A percentile compares a stretch with the other conserved stretches of the same genome.
Evolutionary conservation across 2,113 vertebrate genomes (phyloP).

Genomic region (Xiphorhynchus elegans): DNA sequence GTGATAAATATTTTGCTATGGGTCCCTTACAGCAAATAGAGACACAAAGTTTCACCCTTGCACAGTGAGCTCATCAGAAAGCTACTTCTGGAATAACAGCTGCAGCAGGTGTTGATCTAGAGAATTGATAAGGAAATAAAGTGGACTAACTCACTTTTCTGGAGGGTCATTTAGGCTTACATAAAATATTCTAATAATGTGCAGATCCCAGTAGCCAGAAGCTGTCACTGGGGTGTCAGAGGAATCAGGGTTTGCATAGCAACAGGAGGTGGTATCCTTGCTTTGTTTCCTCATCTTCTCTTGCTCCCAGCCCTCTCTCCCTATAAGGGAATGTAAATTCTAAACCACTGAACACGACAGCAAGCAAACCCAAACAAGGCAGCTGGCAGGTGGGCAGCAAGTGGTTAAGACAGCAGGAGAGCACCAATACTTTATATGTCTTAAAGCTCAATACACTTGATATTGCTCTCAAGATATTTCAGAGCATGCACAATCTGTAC

Average conservation of each 20-base stretch:
- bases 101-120: constrained; percentile 29
- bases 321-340: constrained; percentile 18
- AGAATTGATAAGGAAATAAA: constrained; percentile 41
- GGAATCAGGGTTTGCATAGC: constrained; percentile 3
- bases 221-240: background rate
- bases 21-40: background rate
- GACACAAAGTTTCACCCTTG: background rate
- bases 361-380: background rate
- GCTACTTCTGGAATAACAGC: constrained; percentile 28
- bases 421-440: background rate
- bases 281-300: constrained; percentile 20
- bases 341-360: background rate
- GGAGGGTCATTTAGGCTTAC: constrained; percentile 26
- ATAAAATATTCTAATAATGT: constrained; percentile 23
- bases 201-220: background rate
- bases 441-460: background rate
- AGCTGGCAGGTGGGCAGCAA: constrained; percentile 9
- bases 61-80: constrained; percentile 6
- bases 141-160: constrained; percentile 18
- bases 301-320: background rate
- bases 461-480: background rate
- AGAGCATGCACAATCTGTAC: background rate
- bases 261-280: background rate
- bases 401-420: background rate
- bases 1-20: background rate